Conservation (phyloP, 2,113 vertebrate species). For the Perca flavescens region DNA sequence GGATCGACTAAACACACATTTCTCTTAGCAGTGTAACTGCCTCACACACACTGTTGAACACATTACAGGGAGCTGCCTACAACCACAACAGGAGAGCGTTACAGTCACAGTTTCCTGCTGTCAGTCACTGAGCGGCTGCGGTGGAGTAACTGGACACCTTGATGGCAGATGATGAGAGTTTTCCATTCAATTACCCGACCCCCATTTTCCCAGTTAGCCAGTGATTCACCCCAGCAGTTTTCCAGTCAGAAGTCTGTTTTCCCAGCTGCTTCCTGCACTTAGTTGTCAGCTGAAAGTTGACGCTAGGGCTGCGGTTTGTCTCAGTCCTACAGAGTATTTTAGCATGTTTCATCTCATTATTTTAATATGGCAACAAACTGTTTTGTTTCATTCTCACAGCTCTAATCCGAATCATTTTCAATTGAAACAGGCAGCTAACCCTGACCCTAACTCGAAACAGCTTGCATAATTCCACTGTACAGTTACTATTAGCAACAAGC, state of each 20-base stretch:
- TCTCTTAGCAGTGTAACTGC: not conserved
- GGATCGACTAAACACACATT: not conserved
- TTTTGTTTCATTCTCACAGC: not conserved
- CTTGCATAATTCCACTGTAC: not conserved
- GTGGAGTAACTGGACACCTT: conserved; percentile 43
- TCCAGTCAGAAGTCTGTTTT: conserved; percentile 10
- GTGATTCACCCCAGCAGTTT: conserved; percentile 40
- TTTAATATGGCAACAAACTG: not conserved
- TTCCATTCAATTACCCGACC: conserved; percentile 62
- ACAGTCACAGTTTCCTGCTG: conserved; percentile 36
- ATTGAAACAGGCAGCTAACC: not conserved
- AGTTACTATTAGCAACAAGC: not conserved
- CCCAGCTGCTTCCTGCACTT: conserved; percentile 13
- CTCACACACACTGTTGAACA: conserved; percentile 10
- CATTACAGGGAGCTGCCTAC: conserved; percentile 39
- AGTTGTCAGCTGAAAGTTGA: conserved; percentile 5
- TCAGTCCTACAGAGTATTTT: not conserved
- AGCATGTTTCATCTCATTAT: not conserved
- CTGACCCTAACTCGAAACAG: not conserved
- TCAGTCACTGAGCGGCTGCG: conserved; percentile 42
- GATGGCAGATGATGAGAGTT: conserved; percentile 54
- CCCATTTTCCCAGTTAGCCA: conserved; percentile 34
- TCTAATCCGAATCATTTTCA: not conserved
- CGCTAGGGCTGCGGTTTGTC: not conserved
- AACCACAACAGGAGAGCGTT: conserved; percentile 22